Percentiles rank a stretch among this genome's conserved stretches.
Evolutionary conservation across 2,797 vertebrate genomes (phyloP).

Genomic region (Petrocephalus sullivani): DNA sequence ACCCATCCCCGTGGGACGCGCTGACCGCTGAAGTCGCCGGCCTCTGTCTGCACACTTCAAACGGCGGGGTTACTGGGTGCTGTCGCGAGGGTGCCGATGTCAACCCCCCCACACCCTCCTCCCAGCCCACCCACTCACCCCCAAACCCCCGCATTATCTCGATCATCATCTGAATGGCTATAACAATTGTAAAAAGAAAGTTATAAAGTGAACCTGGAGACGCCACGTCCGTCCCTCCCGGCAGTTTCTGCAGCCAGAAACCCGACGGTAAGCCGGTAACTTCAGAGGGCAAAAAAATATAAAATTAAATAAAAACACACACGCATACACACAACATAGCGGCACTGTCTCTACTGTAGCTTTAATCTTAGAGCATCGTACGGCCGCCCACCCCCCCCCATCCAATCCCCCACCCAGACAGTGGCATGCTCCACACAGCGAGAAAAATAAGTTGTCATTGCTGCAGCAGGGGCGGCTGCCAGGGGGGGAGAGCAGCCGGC

Average conservation of each 20-base stretch:
- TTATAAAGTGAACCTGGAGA: background rate
- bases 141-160: constrained; percentile 19
- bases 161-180: constrained; percentile 21
- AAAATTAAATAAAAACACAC: background rate
- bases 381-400: background rate
- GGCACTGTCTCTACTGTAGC: constrained; percentile 8
- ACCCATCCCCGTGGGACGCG: constrained; percentile 19
- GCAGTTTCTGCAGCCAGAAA: constrained; percentile 6
- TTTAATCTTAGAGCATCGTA: constrained; percentile 21
- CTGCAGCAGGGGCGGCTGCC: background rate
- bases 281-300: constrained; percentile 7
- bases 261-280: constrained; percentile 27
- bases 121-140: background rate
- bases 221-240: background rate
- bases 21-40: constrained; percentile 34
- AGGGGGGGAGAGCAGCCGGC: background rate
- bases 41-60: constrained; percentile 28
- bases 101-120: background rate
- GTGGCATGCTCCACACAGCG: constrained; percentile 13
- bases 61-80: constrained; percentile 19
- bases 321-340: constrained; percentile 7
- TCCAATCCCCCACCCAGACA: background rate
- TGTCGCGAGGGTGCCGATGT: background rate
- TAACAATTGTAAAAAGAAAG: background rate
- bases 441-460: constrained; percentile 26